phyloP scores from a whole-genome alignment of 1,140 invertebrate species.

The Euwallacea similis region DNA sequence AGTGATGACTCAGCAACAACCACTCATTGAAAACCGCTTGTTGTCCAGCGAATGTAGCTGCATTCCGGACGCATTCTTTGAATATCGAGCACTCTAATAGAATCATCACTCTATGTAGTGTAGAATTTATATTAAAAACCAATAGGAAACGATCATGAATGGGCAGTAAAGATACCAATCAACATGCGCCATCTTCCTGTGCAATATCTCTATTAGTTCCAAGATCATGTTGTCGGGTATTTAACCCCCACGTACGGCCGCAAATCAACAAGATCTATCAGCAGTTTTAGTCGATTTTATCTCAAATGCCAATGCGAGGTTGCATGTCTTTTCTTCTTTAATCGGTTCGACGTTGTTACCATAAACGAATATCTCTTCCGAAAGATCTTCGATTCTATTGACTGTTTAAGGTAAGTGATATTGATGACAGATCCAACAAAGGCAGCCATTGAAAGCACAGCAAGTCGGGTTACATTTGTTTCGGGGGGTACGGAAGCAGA shows the following conservation, averaged over 20 bases:
- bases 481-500: too few species aligned
- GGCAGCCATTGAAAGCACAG: too few species aligned
- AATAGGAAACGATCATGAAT: too few species aligned
- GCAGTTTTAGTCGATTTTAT: conserved; percentile 11
- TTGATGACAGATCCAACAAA: neutral
- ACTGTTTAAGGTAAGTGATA: conserved; percentile 14
- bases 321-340: conserved; percentile 17
- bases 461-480: too few species aligned
- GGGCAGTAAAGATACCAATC: neutral
- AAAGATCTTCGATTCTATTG: conserved; percentile 14
- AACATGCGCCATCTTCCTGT: conserved; percentile 22
- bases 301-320: conserved; percentile 19
- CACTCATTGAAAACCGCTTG: too few species aligned
- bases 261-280: conserved; percentile 23
- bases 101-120: too few species aligned
- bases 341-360: conserved; percentile 5
- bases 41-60: too few species aligned
- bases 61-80: too few species aligned
- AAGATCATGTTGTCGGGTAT: conserved; percentile 8
- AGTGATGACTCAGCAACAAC: too few species aligned
- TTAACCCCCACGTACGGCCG: conserved; percentile 10
- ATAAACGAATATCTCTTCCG: conserved; percentile 10
- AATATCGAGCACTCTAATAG: too few species aligned
- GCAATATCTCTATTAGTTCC: conserved; percentile 23
- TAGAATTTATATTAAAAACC: too few species aligned